These are phyloP conservation scores for Edolisoma coerulescens DNA, from an alignment of 2,113 vertebrate genomes.

Conservation along the genomic window DNA sequence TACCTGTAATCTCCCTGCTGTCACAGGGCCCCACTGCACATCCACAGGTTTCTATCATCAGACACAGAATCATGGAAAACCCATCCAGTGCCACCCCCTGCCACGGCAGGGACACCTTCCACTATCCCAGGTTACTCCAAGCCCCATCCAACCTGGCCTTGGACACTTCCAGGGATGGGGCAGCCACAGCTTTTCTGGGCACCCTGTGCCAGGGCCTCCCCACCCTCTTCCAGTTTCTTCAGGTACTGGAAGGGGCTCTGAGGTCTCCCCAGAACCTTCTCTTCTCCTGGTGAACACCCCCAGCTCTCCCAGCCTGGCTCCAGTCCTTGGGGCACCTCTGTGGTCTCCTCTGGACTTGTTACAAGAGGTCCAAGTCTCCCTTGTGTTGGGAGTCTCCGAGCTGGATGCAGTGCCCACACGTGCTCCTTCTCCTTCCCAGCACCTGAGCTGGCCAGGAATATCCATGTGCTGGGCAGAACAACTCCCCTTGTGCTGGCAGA, in stretches of 20 bases:
- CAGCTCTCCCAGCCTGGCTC: neutral
- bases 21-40: neutral
- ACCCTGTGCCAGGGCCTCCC: neutral
- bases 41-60: neutral
- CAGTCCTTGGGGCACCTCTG: neutral
- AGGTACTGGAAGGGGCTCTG: neutral
- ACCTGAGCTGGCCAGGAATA: neutral
- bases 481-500: neutral
- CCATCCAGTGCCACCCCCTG: fast-evolving
- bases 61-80: fast-evolving
- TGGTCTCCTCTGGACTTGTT: neutral
- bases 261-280: neutral
- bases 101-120: neutral
- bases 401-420: neutral
- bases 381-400: neutral
- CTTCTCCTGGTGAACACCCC: neutral
- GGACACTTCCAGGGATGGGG: neutral
- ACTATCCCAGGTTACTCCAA: fast-evolving
- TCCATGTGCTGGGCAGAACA: neutral
- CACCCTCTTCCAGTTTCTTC: too few relatives aligned
- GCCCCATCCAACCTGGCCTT: fast-evolving
- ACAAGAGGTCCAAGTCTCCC: too few relatives aligned
- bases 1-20: slow-evolving; percentile 23
- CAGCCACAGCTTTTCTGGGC: neutral
- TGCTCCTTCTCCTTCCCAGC: neutral